These are phyloP conservation scores for Acrobasis consociella DNA, from an alignment of 2,888 invertebrate genomes.

Conservation along the genomic window DNA sequence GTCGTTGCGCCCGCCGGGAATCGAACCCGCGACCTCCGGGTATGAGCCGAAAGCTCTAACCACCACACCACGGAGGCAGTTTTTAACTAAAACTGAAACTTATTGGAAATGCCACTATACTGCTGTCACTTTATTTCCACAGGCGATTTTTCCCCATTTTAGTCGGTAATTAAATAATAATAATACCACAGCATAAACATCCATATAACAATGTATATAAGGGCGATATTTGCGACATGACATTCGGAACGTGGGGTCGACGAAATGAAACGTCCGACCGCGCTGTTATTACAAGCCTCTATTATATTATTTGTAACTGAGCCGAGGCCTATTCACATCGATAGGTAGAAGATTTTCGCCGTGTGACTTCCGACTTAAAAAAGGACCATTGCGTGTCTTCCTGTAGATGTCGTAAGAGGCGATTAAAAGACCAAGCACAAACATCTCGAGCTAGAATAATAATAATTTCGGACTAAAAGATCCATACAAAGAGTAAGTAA, in stretches of 20 bases:
- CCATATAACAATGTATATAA: neutral
- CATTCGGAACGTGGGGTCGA: conserved; percentile 15
- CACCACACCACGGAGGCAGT: no score
- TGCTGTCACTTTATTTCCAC: neutral
- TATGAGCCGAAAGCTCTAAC: no score
- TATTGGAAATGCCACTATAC: neutral
- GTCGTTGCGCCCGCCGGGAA: no score
- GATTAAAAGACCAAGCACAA: no score
- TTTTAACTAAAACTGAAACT: no score
- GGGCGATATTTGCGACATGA: conserved; percentile 9
- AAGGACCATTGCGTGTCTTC: no score
- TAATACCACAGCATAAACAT: neutral
- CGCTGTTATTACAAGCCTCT: conserved; percentile 20
- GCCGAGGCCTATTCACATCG: conserved; percentile 6
- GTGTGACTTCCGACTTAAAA: no score
- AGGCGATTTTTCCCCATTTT: neutral
- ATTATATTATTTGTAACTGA: conserved; percentile 20
- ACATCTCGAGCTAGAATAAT: no score
- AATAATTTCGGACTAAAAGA: no score
- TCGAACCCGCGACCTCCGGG: no score
- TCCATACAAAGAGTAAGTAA: no score
- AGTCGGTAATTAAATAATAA: neutral
- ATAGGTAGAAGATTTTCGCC: neutral
- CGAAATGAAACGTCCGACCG: conserved; percentile 20
- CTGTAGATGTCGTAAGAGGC: no score